Base-by-base conservation (phyloP, 2,113 vertebrate genomes). In the Nesogale talazaci region DNA sequence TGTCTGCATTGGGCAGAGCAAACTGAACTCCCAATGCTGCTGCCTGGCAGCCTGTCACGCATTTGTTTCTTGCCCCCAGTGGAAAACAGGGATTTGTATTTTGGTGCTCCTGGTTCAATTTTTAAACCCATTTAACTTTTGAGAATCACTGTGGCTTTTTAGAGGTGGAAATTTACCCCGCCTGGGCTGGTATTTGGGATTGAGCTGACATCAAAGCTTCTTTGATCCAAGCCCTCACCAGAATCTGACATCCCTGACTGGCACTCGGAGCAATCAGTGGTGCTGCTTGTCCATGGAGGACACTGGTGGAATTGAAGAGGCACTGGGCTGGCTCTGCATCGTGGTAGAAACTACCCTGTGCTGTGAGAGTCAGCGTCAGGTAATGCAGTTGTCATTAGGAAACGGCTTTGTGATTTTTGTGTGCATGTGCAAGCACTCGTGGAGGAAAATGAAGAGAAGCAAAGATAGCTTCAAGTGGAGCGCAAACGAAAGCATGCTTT, bases 111-210 rank as follows among this genome's bases (percentile, higher is more conserved):
- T 72, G 56, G 31, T 25, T 95, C 74, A 75, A 79, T 87, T 89
- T 93, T 88, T 85, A 95, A 92, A 40, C 12, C 67, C 38, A 75
- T 83, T 96, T 95, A 91, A 85, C 90, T 93, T 86, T 95, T 94
- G 95, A 91, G 91, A 96, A 94, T 75, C 31, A 89, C 92, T 9
- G 4, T 82, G 61, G 52, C 61, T 95, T 97, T 97, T 96, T 69
- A 87, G 95, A 95, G 84, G 92, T 80, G 91, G 88, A 96, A 96
- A 95, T 23, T 9, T 19, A 38, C 90, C 81, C 94, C 94, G 88
- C 85, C 94, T 95, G 27, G 85, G 75, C 94, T 96, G 38, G 85
- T n/a, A 63, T 92, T 94, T 93, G 91, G 84, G 56, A 93, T 92
- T 29, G 61, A 91, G 80, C 82, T 85, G 80, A 56, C 86, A 84